Conservation (phyloP, 2,888 invertebrate species). For the Hydropsyche betteni region DNA sequence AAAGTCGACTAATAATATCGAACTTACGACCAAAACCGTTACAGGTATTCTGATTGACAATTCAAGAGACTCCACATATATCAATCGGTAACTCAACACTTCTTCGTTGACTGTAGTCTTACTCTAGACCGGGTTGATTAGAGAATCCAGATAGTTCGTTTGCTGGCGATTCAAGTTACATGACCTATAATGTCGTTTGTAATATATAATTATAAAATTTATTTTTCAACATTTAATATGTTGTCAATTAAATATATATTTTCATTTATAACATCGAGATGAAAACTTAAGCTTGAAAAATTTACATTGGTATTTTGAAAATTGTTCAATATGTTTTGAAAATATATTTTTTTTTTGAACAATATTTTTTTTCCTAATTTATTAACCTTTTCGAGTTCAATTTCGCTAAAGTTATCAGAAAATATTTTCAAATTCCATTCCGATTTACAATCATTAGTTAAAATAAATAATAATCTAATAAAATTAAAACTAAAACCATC, state of each 20-base stretch:
- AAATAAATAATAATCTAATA: constrained; percentile 52
- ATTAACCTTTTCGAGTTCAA: constrained; percentile 53
- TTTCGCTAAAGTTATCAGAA: constrained; percentile 50
- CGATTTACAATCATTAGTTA: constrained; percentile 53
- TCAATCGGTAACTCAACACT: too few species aligned
- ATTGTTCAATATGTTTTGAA: neutral
- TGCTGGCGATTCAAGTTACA: too few species aligned
- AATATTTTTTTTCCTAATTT: constrained; percentile 2
- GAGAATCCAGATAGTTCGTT: too few species aligned
- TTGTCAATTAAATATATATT: constrained; percentile 27
- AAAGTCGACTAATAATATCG: too few species aligned
- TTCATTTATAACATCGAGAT: neutral
- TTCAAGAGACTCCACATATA: too few species aligned
- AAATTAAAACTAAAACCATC: constrained; percentile 76
- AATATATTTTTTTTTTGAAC: neutral
- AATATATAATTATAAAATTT: too few species aligned
- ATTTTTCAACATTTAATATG: constrained; percentile 1
- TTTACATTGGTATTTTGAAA: constrained; percentile 58
- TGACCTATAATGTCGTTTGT: too few species aligned
- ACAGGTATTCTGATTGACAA: too few species aligned
- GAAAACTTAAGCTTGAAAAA: neutral
- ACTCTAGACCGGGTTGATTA: too few species aligned
- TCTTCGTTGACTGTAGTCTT: too few species aligned
- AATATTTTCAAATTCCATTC: constrained; percentile 50
- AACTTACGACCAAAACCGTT: too few species aligned